Evolutionary conservation across 2,888 invertebrate genomes (phyloP).

Genomic region (Elgonia sp.): DNA sequence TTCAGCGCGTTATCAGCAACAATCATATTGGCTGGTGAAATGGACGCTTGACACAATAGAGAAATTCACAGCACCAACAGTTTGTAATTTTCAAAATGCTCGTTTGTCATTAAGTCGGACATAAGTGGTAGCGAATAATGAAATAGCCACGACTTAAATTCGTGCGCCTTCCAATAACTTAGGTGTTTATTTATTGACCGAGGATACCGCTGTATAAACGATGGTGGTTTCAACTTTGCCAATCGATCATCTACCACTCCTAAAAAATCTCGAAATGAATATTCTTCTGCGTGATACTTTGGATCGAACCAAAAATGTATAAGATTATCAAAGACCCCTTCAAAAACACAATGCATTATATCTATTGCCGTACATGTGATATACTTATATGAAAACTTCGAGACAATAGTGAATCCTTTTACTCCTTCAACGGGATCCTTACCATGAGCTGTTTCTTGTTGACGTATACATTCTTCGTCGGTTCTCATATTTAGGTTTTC

Average conservation of each 20-base stretch:
- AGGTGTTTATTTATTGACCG: neutral
- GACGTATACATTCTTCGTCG: no score
- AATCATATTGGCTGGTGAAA: neutral
- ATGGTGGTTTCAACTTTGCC: neutral
- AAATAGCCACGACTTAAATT: neutral
- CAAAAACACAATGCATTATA: conserved; percentile 69
- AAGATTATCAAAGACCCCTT: conserved; percentile 40
- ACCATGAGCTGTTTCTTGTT: no score
- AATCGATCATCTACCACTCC: neutral
- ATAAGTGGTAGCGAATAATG: neutral
- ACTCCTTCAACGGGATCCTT: no score
- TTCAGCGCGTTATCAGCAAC: neutral
- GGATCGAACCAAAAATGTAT: conserved; percentile 52
- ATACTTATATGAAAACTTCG: no score
- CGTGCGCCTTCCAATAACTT: conserved; percentile 10
- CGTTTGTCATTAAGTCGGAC: neutral
- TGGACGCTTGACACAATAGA: neutral
- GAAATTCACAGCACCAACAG: conserved; percentile 1
- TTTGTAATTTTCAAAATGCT: conserved; percentile 17
- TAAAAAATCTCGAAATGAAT: conserved; percentile 16
- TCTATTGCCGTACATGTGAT: conserved; percentile 57
- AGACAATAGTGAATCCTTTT: no score
- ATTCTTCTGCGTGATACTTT: conserved; percentile 23
- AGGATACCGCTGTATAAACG: neutral
- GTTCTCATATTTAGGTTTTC: no score